A percentile compares a stretch with the other conserved stretches of the same genome.
Conservation (phyloP, 2,888 invertebrate species). For the Trissoscelio sp. region DNA sequence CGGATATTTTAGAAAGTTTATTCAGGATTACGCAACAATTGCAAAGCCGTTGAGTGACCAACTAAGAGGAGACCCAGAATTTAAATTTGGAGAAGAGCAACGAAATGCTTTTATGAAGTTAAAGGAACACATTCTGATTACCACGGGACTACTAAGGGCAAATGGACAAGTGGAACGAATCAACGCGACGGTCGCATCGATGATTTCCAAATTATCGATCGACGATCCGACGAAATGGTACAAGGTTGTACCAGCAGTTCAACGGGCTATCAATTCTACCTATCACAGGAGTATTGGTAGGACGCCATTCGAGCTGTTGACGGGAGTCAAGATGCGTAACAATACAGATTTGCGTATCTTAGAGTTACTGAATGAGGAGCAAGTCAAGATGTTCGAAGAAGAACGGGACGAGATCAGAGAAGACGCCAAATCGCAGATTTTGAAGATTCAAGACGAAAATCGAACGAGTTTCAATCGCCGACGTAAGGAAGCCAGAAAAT, state of each 20-base stretch:
- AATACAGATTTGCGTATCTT: constrained; percentile 10
- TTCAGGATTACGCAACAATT: constrained; percentile 3
- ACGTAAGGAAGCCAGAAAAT: too few species aligned
- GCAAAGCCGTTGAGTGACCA: constrained; percentile 7
- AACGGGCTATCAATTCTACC: constrained; percentile 74
- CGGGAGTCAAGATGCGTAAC: constrained; percentile 6
- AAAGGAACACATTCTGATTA: constrained; percentile 5
- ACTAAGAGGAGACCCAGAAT: background rate
- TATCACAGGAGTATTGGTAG: constrained; percentile 70
- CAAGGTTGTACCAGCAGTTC: constrained; percentile 68
- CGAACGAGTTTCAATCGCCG: constrained; percentile 47
- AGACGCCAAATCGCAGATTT: constrained; percentile 55
- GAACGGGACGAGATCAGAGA: background rate
- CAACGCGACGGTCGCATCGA: background rate
- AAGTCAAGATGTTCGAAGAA: background rate
- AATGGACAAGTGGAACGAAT: constrained; percentile 70
- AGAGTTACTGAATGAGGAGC: constrained; percentile 12
- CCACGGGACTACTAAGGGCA: background rate
- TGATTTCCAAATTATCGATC: constrained; percentile 17
- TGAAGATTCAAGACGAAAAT: constrained; percentile 67
- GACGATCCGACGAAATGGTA: constrained; percentile 76
- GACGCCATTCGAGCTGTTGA: constrained; percentile 43
- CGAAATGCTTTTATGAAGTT: background rate
- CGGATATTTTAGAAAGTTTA: constrained; percentile 30
- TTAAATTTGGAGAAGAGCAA: background rate